phyloP scores from a whole-genome alignment of 2,113 vertebrate species.

The Thalassoma bifasciatum region DNA sequence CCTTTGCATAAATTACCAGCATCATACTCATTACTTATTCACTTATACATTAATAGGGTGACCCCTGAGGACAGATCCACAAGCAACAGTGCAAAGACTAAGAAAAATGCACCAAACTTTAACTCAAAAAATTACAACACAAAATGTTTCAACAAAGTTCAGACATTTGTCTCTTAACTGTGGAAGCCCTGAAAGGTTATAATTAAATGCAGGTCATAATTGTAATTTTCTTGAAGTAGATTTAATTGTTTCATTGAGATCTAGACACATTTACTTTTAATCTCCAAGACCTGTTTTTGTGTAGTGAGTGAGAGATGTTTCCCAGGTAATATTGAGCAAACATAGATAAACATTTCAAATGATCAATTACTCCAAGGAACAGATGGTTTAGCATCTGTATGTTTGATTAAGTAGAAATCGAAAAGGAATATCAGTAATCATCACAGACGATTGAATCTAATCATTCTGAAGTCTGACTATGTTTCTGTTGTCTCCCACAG shows the following conservation, averaged over 20 bases:
- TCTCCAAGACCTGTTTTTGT: not conserved
- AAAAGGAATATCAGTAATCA: not conserved
- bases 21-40: not conserved
- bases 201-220: too few relatives aligned
- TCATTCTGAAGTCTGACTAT: not conserved
- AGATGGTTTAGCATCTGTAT: not conserved
- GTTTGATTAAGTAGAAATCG: not conserved
- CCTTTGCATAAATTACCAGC: not conserved
- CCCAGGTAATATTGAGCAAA: not conserved
- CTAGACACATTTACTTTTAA: too few relatives aligned
- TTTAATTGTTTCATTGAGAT: not conserved
- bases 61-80: not conserved
- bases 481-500: conserved; percentile 71
- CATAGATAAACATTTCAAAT: not conserved
- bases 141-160: too few relatives aligned
- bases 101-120: too few relatives aligned
- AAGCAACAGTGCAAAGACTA: too few relatives aligned
- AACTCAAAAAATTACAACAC: too few relatives aligned
- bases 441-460: not conserved
- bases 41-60: not conserved
- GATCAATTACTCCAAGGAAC: too few relatives aligned
- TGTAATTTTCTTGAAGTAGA: too few relatives aligned
- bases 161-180: too few relatives aligned
- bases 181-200: too few relatives aligned
- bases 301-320: too few relatives aligned